Evolutionary conservation across 2,888 invertebrate species (phyloP).

Genomic region (Ophion slaviceki): DNA sequence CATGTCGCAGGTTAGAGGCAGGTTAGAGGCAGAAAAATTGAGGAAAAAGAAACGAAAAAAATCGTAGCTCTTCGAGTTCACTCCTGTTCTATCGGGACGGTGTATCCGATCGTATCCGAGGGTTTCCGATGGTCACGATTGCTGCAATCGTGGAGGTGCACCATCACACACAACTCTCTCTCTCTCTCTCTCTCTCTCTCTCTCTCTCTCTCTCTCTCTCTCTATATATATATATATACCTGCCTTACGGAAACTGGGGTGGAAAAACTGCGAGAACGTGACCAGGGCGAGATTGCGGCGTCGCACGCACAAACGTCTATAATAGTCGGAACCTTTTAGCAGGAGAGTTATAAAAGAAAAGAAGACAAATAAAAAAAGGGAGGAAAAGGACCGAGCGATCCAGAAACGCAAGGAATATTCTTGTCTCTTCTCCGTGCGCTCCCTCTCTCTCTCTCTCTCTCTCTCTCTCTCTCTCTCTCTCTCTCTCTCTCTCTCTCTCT

Average conservation of each 20-base stretch:
- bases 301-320: conserved; percentile 36
- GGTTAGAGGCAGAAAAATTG: too few relatives aligned
- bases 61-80: conserved; percentile 43
- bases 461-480: neutral
- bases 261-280: conserved; percentile 64
- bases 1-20: too few relatives aligned
- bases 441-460: neutral
- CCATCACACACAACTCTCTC: neutral
- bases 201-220: neutral
- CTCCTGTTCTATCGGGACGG: conserved; percentile 23
- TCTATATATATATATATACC: neutral
- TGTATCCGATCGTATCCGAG: conserved; percentile 52
- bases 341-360: conserved; percentile 25
- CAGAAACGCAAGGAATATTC: neutral
- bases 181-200: neutral
- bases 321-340: conserved; percentile 55
- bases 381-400: neutral
- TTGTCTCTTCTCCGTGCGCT: neutral
- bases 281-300: conserved; percentile 53
- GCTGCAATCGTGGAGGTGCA: conserved; percentile 34
- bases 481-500: neutral
- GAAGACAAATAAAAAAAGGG: conserved; percentile 6
- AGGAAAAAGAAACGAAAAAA: conserved; percentile 18
- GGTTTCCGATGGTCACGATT: conserved; percentile 48
- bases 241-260: conserved; percentile 9